Base-by-base conservation (phyloP, 2,888 invertebrate species). In the Ceratothoa steindachneri region DNA sequence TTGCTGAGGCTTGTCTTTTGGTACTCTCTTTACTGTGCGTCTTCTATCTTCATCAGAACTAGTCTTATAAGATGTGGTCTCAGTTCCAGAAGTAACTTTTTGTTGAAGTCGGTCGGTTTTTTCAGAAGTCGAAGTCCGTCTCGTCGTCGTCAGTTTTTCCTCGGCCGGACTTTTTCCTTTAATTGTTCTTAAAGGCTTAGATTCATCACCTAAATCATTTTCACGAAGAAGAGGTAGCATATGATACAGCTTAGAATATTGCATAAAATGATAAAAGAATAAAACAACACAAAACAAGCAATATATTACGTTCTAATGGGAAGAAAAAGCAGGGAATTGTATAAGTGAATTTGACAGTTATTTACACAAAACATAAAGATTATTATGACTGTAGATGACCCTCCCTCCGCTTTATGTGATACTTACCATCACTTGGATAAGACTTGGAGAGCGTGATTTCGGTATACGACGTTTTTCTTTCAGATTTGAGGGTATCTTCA, bases 381-480 rank as follows among this genome's bases (percentile, higher is more conserved):
- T n/a, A n/a, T n/a, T n/a, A n/a, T n/a, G n/a, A n/a, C n/a, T n/a
- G n/a, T n/a, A n/a, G n/a, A n/a, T n/a, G n/a, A n/a, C n/a, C n/a
- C n/a, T n/a, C n/a, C n/a, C n/a, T n/a, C n/a, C 60, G 1, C 7
- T 41, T 41, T 41, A 41, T 41, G 5, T 9, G 15, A 22, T 29
- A 67, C 71, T 69, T 51, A 75, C 75, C 72, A 29, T 72, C 75
- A 30, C 71, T 69, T 15, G 19, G 41, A 27, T 28, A 53, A 22
- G 74, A 72, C 69, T 74, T 71, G 30, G 73, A 73, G 24, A 79
- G 73, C 30, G 67, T 79, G 29, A 79, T 79, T 29, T 79, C 79
- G 12, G 76, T 76, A 31, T 79, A 79, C 1, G 79, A 76, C 4
- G 79, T 79, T 31, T 79, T 79, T 27, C 79, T 67, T 60, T 66